Evolutionary conservation across 2,113 vertebrate genomes (phyloP).

Genomic region (Beaufortia kweichowensis): DNA sequence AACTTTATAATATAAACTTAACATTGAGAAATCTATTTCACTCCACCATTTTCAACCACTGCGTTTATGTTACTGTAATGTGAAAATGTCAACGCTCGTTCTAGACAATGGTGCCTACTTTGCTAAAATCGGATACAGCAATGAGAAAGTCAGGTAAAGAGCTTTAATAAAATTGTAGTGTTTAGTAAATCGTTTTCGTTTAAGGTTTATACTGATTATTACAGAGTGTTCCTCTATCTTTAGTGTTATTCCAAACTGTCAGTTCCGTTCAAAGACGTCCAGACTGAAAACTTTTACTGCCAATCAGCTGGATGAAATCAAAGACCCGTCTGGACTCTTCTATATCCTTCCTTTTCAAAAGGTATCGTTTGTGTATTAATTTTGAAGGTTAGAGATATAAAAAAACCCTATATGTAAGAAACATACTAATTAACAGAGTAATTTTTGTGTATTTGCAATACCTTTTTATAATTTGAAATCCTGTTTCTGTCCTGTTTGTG

Average conservation of each 20-base stretch:
- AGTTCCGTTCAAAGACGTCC: conserved; percentile 96
- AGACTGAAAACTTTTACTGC: conserved; percentile 97
- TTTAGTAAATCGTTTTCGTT: not conserved
- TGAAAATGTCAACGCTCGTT: conserved; percentile 86
- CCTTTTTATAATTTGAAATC: too few relatives aligned
- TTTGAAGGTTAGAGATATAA: too few relatives aligned
- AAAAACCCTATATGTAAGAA: too few relatives aligned
- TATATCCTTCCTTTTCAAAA: conserved; percentile 98
- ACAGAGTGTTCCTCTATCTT: not conserved
- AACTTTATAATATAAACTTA: not conserved
- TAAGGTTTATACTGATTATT: not conserved
- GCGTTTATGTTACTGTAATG: not conserved
- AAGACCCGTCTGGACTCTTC: conserved; percentile 96
- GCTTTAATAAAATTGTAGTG: not conserved
- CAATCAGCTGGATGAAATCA: conserved; percentile 97
- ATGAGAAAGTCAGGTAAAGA: conserved; percentile 84
- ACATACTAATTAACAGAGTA: too few relatives aligned
- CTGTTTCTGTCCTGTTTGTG: too few relatives aligned
- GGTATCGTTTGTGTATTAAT: conserved; percentile 66
- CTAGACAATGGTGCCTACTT: conserved; percentile 93
- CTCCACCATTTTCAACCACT: not conserved
- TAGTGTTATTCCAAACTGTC: conserved; percentile 96
- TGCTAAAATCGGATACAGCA: conserved; percentile 92
- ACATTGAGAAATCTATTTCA: not conserved
- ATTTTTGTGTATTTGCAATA: too few relatives aligned